Evolutionary conservation across 35 echinoderm and acorn worm genomes (phyloP).

Genomic region (Holothuria glaberrima): DNA sequence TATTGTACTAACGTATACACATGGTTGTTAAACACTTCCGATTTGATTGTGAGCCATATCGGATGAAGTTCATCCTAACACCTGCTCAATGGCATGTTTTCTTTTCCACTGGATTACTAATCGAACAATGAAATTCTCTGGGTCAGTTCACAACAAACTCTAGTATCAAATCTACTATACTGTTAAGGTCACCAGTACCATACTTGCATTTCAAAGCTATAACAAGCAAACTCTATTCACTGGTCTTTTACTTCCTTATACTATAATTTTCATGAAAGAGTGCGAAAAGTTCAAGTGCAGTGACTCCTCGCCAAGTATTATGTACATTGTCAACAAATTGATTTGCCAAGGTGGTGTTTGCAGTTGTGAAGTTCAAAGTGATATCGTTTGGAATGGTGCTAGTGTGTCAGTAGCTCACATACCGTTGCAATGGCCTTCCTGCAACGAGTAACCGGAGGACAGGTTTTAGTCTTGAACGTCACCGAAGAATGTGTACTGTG

Average conservation of each 20-base stretch:
- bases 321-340: constrained; percentile 36
- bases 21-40: constrained; percentile 27
- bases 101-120: constrained; percentile 20
- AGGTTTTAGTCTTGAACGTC: constrained; percentile 10
- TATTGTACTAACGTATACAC: no score
- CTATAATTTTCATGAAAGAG: neutral
- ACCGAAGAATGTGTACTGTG: constrained; percentile 18
- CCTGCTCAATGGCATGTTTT: constrained; percentile 41
- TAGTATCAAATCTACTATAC: neutral
- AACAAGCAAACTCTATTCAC: no score
- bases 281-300: constrained; percentile 22
- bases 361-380: no score
- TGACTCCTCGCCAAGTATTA: neutral
- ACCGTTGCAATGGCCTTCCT: no score
- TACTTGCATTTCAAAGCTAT: no score
- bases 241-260: no score
- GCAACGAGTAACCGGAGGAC: neutral
- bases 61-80: constrained; percentile 36
- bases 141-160: constrained; percentile 37
- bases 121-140: constrained; percentile 46
- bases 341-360: neutral
- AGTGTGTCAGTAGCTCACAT: no score
- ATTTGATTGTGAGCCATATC: constrained; percentile 19
- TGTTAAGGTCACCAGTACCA: neutral
- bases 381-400: no score